Evolutionary conservation across 2,797 vertebrate genomes (phyloP).

Genomic region (Kryptolebias ocellatus): DNA sequence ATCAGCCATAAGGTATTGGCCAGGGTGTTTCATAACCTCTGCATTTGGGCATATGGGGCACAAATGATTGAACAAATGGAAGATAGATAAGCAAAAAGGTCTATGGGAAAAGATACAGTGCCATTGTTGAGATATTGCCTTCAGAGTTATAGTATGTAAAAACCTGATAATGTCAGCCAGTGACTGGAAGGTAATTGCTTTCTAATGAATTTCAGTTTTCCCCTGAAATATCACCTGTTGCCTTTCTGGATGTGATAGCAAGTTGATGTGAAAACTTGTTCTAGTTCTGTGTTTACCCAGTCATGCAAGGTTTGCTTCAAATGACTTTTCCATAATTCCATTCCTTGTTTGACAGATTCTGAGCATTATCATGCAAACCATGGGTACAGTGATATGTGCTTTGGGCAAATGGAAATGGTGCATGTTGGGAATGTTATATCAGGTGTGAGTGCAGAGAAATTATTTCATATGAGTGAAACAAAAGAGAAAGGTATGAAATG

Average conservation of each 20-base stretch:
- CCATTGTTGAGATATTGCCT: slow-evolving; percentile 64
- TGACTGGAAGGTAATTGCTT: slow-evolving; percentile 73
- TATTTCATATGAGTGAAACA: not conserved
- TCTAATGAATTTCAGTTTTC: slow-evolving; percentile 65
- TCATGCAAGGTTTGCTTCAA: slow-evolving; percentile 19
- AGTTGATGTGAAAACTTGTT: slow-evolving; percentile 35
- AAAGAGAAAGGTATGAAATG: not conserved
- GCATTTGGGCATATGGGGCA: slow-evolving; percentile 47
- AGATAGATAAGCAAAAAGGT: slow-evolving; percentile 63
- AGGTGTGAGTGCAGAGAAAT: slow-evolving; percentile 1
- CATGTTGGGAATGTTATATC: slow-evolving; percentile 14
- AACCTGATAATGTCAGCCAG: slow-evolving; percentile 65
- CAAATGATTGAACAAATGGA: slow-evolving; percentile 61
- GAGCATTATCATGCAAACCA: slow-evolving; percentile 34
- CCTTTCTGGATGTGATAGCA: slow-evolving; percentile 43
- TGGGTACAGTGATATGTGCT: slow-evolving; percentile 2
- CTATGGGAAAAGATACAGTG: slow-evolving; percentile 48
- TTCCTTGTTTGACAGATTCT: slow-evolving; percentile 15
- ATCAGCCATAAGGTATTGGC: slow-evolving; percentile 57
- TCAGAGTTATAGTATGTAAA: slow-evolving; percentile 49
- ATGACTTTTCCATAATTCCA: slow-evolving; percentile 31
- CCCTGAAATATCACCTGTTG: slow-evolving; percentile 63
- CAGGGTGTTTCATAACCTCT: slow-evolving; percentile 55
- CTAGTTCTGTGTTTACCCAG: slow-evolving; percentile 11
- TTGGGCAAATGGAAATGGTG: slow-evolving; percentile 28